Evolutionary conservation across 1,140 invertebrate genomes (phyloP), one percentile per base, ranked within the genome.

Genomic region (Eufriesea mexicana): DNA sequence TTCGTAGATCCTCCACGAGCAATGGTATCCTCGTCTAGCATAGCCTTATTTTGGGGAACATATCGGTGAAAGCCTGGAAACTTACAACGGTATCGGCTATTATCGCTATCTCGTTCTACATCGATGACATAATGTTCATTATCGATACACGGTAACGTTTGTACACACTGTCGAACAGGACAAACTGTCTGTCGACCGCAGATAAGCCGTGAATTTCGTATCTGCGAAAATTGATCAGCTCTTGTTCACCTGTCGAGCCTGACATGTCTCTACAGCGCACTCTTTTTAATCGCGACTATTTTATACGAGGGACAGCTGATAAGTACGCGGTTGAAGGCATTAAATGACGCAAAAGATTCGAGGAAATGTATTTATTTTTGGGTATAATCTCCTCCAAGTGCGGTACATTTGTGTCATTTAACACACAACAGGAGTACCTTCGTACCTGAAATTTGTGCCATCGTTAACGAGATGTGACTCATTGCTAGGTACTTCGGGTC

Each of bases 91-190:
- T 14, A 54, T 25, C 20, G 23, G 42, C 5, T 12, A 28, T n/a
- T 25, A 45, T 55, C 59, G 45, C 64, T 54, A 80, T 80, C 68
- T 0, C 20, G 28, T 9, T 0, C 14, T 10, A 51, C 18, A 47
- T 64, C 68, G 28, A 54, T 74, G 79, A 74, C 59, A 45, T 66
- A 70, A 59, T 74, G 23, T 28, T 55, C 61, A 45, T 55, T 74
- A 57, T 35, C 70, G 8, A n/a, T 62, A 10, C 51, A 5, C 49
- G 28, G 42, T 67, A 67, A 12, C 8, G 12, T 42, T 55, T 70
- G 51, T 59, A 70, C 42, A 49, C 12, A 49, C 18, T 45, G 18
- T 16, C 42, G 25, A 25, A 61, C 74, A 16, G 18, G 57, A 25
- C 57, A 28, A 9, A 28, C 45, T 71, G 25, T 71, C 77, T 51